Conservation (phyloP, 2,113 vertebrate species). For the Hippocampus abdominalis region DNA sequence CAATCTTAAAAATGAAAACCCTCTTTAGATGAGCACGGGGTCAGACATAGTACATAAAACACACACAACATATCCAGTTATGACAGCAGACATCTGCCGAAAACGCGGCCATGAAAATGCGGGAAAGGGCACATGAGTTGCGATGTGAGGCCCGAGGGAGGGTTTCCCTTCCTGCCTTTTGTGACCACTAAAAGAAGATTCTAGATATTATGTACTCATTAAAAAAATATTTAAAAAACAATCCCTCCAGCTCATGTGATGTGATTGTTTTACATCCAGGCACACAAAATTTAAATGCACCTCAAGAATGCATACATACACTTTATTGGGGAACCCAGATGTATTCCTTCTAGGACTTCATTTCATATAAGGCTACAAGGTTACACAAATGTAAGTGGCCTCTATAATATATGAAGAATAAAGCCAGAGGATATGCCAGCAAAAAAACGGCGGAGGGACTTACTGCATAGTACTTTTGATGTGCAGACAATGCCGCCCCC, state of each 20-base stretch:
- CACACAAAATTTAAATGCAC: slow-evolving; percentile 9
- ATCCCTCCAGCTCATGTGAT: background rate
- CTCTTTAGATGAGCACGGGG: background rate
- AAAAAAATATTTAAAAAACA: background rate
- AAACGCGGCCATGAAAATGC: background rate
- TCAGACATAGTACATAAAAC: no score
- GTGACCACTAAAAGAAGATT: background rate
- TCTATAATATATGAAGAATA: slow-evolving; percentile 5
- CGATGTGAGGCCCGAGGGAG: background rate
- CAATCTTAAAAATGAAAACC: background rate
- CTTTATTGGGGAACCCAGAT: background rate
- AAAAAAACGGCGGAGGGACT: slow-evolving; percentile 12
- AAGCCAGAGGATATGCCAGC: slow-evolving; percentile 8
- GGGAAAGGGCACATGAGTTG: background rate
- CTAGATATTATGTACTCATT: background rate
- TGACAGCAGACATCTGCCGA: background rate
- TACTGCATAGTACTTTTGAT: slow-evolving; percentile 23
- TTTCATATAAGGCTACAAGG: slow-evolving; percentile 6
- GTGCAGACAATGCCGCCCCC: slow-evolving; percentile 15
- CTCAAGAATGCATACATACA: slow-evolving; percentile 13
- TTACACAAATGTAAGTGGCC: slow-evolving; percentile 19
- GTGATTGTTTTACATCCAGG: slow-evolving; percentile 1
- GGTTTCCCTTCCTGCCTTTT: background rate
- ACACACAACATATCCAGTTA: no score
- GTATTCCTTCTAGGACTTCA: background rate